A percentile compares a stretch with the other conserved stretches of the same genome.
Conservation (phyloP, 2,888 invertebrate genomes). For the Cyrtodaria siliqua region DNA sequence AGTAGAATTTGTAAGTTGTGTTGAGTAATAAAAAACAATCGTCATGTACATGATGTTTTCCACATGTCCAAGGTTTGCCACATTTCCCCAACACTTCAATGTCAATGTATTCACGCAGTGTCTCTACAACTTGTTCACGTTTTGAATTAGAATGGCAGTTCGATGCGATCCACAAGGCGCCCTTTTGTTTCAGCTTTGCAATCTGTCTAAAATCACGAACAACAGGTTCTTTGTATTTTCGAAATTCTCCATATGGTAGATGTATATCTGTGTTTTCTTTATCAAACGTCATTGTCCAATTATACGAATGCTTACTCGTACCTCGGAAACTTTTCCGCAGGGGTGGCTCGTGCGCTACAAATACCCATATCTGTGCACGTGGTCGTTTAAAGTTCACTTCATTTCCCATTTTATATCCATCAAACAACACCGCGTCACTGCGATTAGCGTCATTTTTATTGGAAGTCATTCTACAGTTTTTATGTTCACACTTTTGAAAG, state of each 20-base stretch:
- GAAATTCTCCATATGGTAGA: conserved; percentile 53
- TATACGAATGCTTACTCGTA: conserved; percentile 44
- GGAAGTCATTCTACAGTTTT: conserved; percentile 44
- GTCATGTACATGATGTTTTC: conserved; percentile 34
- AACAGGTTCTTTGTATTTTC: conserved; percentile 15
- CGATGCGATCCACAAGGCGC: conserved; percentile 44
- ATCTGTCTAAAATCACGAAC: conserved; percentile 31
- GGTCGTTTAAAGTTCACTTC: conserved; percentile 25
- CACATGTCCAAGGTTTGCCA: conserved; percentile 39
- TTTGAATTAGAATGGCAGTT: conserved; percentile 37
- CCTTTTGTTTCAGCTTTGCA: conserved; percentile 31
- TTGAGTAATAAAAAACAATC: conserved; percentile 45
- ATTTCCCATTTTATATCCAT: conserved; percentile 40
- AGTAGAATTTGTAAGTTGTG: conserved; percentile 42
- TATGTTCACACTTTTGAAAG: conserved; percentile 41
- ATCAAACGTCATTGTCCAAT: conserved; percentile 62
- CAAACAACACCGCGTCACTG: conserved; percentile 54
- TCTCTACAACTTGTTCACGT: conserved; percentile 34
- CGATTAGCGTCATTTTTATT: conserved; percentile 8
- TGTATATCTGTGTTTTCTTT: conserved; percentile 46
- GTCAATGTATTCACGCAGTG: conserved; percentile 38
- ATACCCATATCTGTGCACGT: conserved; percentile 51
- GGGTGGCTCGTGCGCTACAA: conserved; percentile 53
- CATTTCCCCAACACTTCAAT: conserved; percentile 43
- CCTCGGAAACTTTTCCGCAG: conserved; percentile 21